phyloP scores from a whole-genome alignment of 1,140 invertebrate species.

The Argopecten irradians region DNA sequence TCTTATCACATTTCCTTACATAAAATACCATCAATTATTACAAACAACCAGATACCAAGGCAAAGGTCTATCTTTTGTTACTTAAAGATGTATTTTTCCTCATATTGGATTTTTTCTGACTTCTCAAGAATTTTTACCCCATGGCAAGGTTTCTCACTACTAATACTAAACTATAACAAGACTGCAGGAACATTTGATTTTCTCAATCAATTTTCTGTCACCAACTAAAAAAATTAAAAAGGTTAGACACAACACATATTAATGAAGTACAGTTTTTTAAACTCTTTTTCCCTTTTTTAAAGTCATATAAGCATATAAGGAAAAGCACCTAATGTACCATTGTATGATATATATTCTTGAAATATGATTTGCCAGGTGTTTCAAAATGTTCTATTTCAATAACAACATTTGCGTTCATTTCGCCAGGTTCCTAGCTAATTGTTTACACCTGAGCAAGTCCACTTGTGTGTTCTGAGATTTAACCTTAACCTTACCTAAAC shows the following conservation, averaged over 20 bases:
- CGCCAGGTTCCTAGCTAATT: background rate
- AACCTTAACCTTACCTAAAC: background rate
- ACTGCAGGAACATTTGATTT: no score
- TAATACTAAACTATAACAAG: background rate
- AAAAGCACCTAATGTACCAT: background rate
- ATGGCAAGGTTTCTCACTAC: background rate
- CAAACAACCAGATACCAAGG: background rate
- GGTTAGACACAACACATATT: conserved; percentile 1
- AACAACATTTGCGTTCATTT: background rate
- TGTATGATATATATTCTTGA: background rate
- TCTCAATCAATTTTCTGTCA: background rate
- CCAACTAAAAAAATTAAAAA: background rate
- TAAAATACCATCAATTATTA: background rate
- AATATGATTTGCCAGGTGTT: background rate
- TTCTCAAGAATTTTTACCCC: background rate
- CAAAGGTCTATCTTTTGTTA: background rate
- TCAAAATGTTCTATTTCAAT: background rate
- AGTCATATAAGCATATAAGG: background rate
- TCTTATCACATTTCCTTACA: background rate
- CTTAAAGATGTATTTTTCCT: background rate
- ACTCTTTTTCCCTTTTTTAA: background rate
- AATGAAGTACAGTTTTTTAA: background rate
- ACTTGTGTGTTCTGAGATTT: background rate
- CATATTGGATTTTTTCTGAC: background rate
- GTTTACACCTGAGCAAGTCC: background rate